Conservation (phyloP, 2,113 vertebrate species). For the Falcunculus frontatus region DNA sequence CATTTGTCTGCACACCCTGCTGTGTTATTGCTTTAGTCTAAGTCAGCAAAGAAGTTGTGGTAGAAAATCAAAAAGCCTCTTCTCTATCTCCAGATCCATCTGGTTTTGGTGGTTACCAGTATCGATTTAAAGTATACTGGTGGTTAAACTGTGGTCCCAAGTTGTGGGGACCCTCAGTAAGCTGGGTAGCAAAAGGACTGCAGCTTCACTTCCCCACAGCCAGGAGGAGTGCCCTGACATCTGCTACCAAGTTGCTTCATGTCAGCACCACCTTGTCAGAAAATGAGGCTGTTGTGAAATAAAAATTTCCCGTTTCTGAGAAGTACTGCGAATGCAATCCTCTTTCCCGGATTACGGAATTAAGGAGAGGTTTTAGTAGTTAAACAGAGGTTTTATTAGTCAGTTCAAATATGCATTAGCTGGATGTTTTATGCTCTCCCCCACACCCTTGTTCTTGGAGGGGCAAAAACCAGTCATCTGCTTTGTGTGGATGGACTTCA, state of each 20-base stretch:
- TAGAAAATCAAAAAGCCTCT: not conserved
- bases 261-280: not conserved
- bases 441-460: not conserved
- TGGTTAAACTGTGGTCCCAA: not conserved
- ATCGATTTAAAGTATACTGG: not conserved
- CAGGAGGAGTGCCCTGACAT: too few species aligned
- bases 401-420: not conserved
- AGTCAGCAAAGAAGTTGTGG: not conserved
- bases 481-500: not conserved
- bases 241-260: fast-evolving
- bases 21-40: not conserved
- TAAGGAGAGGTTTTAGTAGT: not conserved
- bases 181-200: fast-evolving
- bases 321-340: not conserved
- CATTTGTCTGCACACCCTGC: not conserved
- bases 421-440: not conserved
- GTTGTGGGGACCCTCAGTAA: not conserved
- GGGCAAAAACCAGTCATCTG: not conserved
- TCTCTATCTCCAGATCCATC: too few species aligned
- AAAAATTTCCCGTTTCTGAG: not conserved
- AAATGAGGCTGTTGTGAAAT: fast-evolving
- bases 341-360: not conserved
- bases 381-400: not conserved
- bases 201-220: not conserved
- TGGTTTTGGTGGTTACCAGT: not conserved